Evolutionary conservation across 2,113 vertebrate genomes (phyloP), one percentile per base, ranked within the genome.

Genomic region (Etheostoma spectabile): DNA sequence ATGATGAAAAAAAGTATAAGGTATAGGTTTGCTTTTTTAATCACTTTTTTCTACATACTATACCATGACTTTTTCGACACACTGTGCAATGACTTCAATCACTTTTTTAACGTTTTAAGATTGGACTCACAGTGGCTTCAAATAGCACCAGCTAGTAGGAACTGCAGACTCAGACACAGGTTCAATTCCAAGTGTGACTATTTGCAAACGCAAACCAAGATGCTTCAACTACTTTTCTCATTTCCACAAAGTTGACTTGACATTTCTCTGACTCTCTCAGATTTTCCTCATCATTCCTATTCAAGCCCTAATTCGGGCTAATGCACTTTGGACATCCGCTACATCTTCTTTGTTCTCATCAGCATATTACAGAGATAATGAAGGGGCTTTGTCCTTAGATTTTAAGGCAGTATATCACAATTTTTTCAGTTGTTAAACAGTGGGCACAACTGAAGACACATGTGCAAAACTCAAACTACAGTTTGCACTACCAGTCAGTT

Each of bases 321-420:
- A 77, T 62, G 75, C 73, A 74, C 65, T 85, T 56, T 68, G 59
- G 81, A 83, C 89, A 67, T 86, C 56, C 60, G 66, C 77, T 68
- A 5, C 71, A 69, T 77, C 48, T 49, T 78, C 87, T 92, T 90
- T 90, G 83, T 89, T 90, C 82, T 88, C 61, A 33, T 84, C 56
- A 62, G 79, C 80, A 82, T 70, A 85, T 79, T 74, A 74, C n/a
- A 48, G 64, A 46, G 79, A 79, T 86, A 85, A 90, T 85, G 70
- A 87, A 87, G 76, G 61, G 56, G 70, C 59, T 72, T 42, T 83
- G 62, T 48, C 69, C 86, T 88, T 71, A 88, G 86, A 89, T 86
- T 81, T 83, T 18, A 53, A 74, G 59, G 65, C 77, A 71, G 76
- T 30, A 30, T 30, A 30, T 30, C 30, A 30, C 30, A 3, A 30